These are phyloP conservation scores for Eledone cirrhosa DNA, from an alignment of 2,888 invertebrate genomes.

Conservation along the genomic window DNA sequence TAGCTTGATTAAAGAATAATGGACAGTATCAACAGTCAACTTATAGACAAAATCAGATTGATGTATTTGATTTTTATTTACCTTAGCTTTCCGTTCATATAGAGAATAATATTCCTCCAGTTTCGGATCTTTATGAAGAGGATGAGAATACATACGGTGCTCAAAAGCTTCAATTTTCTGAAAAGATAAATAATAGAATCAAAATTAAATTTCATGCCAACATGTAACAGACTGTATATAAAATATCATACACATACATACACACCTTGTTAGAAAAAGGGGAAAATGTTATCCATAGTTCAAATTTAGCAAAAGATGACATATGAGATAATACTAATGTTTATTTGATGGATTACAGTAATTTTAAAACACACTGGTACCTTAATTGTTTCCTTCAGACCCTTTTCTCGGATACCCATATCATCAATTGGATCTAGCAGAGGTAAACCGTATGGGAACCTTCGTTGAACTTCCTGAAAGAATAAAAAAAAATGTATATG, in stretches of 20 bases:
- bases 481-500: neutral
- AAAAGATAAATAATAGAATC: constrained; percentile 28
- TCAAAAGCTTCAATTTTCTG: constrained; percentile 83
- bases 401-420: constrained; percentile 90
- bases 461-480: constrained; percentile 80
- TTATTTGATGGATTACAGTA: no score
- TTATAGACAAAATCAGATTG: no score
- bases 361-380: constrained; percentile 39
- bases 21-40: no score
- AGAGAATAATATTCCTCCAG: constrained; percentile 78
- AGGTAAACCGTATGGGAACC: constrained; percentile 88
- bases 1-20: no score
- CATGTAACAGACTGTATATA: no score
- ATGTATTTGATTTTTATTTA: constrained; percentile 35
- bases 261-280: no score
- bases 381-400: constrained; percentile 79
- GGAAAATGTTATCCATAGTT: no score
- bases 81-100: constrained; percentile 77
- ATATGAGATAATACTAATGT: no score
- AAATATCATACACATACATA: no score
- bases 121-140: constrained; percentile 80
- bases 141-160: constrained; percentile 81
- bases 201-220: neutral
- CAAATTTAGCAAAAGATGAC: no score
- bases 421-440: constrained; percentile 92